Base-by-base conservation (phyloP, 2,888 invertebrate genomes). In the Apamea anceps region DNA sequence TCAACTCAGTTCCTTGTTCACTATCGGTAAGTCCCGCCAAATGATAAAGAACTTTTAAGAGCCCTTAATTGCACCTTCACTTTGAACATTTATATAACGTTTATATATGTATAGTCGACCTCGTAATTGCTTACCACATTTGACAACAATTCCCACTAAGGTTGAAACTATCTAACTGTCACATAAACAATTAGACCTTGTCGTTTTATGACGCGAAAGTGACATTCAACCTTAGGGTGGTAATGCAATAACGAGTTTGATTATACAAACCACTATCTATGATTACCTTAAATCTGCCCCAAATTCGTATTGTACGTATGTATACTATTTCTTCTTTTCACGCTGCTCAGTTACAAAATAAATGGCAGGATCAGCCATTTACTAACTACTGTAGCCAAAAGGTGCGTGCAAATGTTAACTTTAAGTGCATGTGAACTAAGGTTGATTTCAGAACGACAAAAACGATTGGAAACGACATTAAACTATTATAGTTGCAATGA, bases 1-100 rank as follows among this genome's bases (percentile, higher is more conserved):
- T 99, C 85, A 99, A 99, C 94, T 98, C 99, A 3, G 97, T 99
- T 72, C 98, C 99, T 8, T 99, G 99, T 93, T 98, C 99, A 6
- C 97, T 99, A 72, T 98, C 98, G 89, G 98, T 99, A 80, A 97
- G 97, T 78, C 15, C 63, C n/a, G 1, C 25, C 18, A 4, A 25
- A 45, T 25, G 62, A 62, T 4, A 21, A n/a, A 21, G 18, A 28
- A 28, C 42, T 72, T 12, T 68, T n/a, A 68, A 28, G 28, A 45
- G 13, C 21, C 2, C 15, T 21, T 21, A 32, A 28, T 15, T n/a
- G 13, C 25, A 32, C 32, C 12, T 25, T 13, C 21, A 65, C 57
- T n/a, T 8, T 63, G 12, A 5, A 32, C 10, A 1, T 63, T 63
- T 18, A 32, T 37, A 37, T 37, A 42, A 42, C 42, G 42, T 42